These are phyloP conservation scores for Eupristina koningsbergeri DNA, from an alignment of 1,140 invertebrate species.

Conservation along the genomic window DNA sequence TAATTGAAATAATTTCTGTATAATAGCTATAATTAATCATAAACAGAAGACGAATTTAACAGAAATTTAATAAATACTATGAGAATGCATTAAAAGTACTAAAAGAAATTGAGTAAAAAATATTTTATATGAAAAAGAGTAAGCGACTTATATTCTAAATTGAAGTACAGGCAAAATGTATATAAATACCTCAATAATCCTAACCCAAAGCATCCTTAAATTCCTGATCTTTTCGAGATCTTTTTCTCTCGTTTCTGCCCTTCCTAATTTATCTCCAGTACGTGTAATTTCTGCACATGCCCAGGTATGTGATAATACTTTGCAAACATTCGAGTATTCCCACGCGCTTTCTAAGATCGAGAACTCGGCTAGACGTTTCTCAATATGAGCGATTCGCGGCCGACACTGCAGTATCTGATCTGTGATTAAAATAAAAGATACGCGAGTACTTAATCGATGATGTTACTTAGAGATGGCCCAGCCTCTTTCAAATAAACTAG, in stretches of 20 bases:
- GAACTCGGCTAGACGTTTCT: not conserved
- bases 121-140: too few species aligned
- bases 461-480: not conserved
- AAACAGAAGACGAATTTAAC: too few species aligned
- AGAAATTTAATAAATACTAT: too few species aligned
- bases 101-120: too few species aligned
- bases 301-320: not conserved
- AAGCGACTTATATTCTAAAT: too few species aligned
- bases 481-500: not conserved
- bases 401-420: not conserved
- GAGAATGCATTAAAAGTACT: too few species aligned
- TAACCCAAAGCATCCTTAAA: not conserved
- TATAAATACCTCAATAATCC: not conserved
- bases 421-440: not conserved
- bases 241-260: not conserved
- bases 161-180: too few species aligned
- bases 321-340: not conserved
- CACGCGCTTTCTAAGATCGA: not conserved
- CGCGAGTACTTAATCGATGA: not conserved
- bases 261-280: not conserved
- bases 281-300: not conserved
- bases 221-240: too few species aligned
- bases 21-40: too few species aligned
- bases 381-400: not conserved
- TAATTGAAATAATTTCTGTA: too few species aligned